Percentiles rank a stretch among this genome's conserved stretches.
These are phyloP conservation scores for Brachypalpus laphriformis DNA, from an alignment of 2,888 invertebrate species.

Conservation along the genomic window DNA sequence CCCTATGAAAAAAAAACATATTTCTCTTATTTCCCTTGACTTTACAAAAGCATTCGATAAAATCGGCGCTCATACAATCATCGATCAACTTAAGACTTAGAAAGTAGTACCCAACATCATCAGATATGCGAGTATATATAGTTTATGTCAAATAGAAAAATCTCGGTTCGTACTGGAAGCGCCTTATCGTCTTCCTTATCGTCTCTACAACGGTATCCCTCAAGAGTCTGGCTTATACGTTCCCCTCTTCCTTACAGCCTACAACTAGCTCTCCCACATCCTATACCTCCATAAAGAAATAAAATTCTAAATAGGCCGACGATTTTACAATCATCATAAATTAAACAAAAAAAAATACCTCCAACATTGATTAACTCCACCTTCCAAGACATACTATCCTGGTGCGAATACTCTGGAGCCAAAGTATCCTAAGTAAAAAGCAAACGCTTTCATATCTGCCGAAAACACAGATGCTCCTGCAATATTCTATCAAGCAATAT, in stretches of 20 bases:
- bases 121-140: too few species aligned
- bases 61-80: too few species aligned
- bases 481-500: too few species aligned
- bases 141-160: too few species aligned
- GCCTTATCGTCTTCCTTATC: neutral
- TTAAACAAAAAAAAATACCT: conserved; percentile 3
- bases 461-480: too few species aligned
- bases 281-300: conserved; percentile 37
- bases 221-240: neutral
- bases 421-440: conserved; percentile 17
- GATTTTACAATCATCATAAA: conserved; percentile 29
- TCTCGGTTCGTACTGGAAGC: too few species aligned
- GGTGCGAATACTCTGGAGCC: conserved; percentile 61
- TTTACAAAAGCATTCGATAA: too few species aligned
- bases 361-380: conserved; percentile 46
- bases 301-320: conserved; percentile 58
- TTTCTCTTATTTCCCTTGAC: too few species aligned
- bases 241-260: conserved; percentile 3
- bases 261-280: conserved; percentile 8
- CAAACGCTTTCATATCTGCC: neutral
- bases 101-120: too few species aligned
- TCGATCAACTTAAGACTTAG: too few species aligned
- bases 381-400: too few species aligned
- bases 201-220: neutral
- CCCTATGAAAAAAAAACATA: too few species aligned